phyloP scores from a whole-genome alignment of 2,888 invertebrate genomes.

The Mimas tiliae region DNA sequence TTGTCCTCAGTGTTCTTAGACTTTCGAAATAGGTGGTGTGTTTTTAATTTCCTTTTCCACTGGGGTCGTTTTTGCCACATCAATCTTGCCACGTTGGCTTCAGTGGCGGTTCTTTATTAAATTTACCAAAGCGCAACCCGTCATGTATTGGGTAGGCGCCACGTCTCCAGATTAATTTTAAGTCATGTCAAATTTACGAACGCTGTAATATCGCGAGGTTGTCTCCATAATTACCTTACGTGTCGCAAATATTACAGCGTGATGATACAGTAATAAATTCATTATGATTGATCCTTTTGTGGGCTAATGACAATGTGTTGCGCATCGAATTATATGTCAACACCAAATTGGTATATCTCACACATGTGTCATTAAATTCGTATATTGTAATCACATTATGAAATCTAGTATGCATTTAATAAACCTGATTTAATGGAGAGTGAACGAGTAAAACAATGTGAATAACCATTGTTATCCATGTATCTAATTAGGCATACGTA shows the following conservation, averaged over 20 bases:
- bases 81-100: conserved; percentile 69
- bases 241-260: conserved; percentile 38
- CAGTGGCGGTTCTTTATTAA: conserved; percentile 72
- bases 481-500: no score
- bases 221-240: conserved; percentile 50
- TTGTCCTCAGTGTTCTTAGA: conserved; percentile 8
- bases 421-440: conserved; percentile 1
- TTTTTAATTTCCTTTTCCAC: conserved; percentile 62
- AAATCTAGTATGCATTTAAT: conserved; percentile 9
- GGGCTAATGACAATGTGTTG: conserved; percentile 3
- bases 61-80: conserved; percentile 63
- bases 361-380: conserved; percentile 15
- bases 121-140: conserved; percentile 62
- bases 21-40: conserved; percentile 45
- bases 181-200: conserved; percentile 66
- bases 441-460: conserved; percentile 1
- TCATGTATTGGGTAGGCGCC: conserved; percentile 53
- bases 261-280: conserved; percentile 37
- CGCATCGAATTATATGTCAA: conserved; percentile 4
- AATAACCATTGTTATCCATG: no score
- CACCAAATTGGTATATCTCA: conserved; percentile 2
- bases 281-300: conserved; percentile 28
- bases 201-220: conserved; percentile 59
- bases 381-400: background rate
- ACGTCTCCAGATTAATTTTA: conserved; percentile 69